These are phyloP conservation scores for Sebastes melanostomus DNA, from an alignment of 2,797 vertebrate genomes.

Conservation along the genomic window DNA sequence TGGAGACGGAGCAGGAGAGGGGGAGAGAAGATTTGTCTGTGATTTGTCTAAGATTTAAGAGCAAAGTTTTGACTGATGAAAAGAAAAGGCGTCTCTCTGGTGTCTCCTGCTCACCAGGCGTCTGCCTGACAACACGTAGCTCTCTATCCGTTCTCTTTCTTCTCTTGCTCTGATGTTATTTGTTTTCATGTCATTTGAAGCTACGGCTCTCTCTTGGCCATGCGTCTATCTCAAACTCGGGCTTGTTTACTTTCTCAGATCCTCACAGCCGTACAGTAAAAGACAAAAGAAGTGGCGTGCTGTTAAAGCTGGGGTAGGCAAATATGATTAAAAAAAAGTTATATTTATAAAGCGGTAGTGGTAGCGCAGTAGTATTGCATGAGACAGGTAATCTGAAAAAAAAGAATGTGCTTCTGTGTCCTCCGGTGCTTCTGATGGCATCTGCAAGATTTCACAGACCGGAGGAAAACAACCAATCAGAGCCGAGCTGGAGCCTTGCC, in stretches of 20 bases:
- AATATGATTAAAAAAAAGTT: no score
- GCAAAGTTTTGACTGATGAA: constrained; percentile 69
- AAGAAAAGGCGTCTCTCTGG: constrained; percentile 36
- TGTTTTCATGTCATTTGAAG: constrained; percentile 25
- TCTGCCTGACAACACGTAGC: constrained; percentile 22
- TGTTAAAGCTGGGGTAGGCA: background rate
- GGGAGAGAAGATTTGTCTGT: constrained; percentile 33
- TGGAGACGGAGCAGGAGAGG: constrained; percentile 17
- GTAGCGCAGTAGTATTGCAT: fast-evolving
- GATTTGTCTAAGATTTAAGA: constrained; percentile 53
- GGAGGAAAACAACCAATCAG: no score
- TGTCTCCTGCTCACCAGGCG: constrained; percentile 10
- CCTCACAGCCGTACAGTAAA: background rate
- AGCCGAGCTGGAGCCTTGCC: no score
- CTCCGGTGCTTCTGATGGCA: no score
- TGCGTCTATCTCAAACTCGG: background rate
- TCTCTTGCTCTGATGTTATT: constrained; percentile 21
- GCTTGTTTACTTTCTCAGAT: constrained; percentile 29
- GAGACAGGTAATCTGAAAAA: no score
- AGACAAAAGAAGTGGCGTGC: background rate
- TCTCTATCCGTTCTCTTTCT: background rate
- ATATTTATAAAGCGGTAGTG: no score
- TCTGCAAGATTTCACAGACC: no score
- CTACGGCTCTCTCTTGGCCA: constrained; percentile 6
- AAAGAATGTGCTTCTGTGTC: no score